phyloP scores from a whole-genome alignment of 2,888 invertebrate species.

The Drosophila rubida region DNA sequence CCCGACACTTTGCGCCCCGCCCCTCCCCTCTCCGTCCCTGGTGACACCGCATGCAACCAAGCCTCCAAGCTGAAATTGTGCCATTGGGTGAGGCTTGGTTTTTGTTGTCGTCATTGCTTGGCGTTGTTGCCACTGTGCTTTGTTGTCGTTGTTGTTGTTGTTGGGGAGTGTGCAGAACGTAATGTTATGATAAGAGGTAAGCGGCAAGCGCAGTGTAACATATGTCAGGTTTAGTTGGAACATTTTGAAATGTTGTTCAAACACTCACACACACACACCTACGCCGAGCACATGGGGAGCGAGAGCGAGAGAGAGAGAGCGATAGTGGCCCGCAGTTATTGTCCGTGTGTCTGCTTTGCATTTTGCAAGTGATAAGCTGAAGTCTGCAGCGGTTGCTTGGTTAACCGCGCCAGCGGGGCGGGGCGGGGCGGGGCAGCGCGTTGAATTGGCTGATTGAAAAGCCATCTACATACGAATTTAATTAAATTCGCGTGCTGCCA shows the following conservation, averaged over 20 bases:
- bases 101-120: slow-evolving; percentile 22
- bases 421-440: not conserved
- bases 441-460: slow-evolving; percentile 64
- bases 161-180: slow-evolving; percentile 21
- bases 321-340: slow-evolving; percentile 19
- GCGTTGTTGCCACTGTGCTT: slow-evolving; percentile 6
- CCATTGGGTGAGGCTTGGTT: slow-evolving; percentile 59
- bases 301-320: not conserved
- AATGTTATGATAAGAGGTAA: slow-evolving; percentile 39
- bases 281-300: not conserved
- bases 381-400: slow-evolving; percentile 11
- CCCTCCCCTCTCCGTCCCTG: not conserved
- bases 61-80: slow-evolving; percentile 56
- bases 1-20: not conserved
- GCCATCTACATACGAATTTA: slow-evolving; percentile 68
- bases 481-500: slow-evolving; percentile 56
- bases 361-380: slow-evolving; percentile 56
- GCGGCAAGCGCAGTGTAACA: slow-evolving; percentile 37
- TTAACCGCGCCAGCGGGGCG: not conserved
- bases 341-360: slow-evolving; percentile 46
- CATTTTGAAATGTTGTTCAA: slow-evolving; percentile 17
- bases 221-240: slow-evolving; percentile 31
- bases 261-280: slow-evolving; percentile 17
- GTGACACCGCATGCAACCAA: slow-evolving; percentile 29
- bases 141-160: slow-evolving; percentile 6